Percentiles rank a stretch among this genome's conserved stretches.
Conservation (phyloP, 2,888 invertebrate species). For the Drosophila lacicola region DNA sequence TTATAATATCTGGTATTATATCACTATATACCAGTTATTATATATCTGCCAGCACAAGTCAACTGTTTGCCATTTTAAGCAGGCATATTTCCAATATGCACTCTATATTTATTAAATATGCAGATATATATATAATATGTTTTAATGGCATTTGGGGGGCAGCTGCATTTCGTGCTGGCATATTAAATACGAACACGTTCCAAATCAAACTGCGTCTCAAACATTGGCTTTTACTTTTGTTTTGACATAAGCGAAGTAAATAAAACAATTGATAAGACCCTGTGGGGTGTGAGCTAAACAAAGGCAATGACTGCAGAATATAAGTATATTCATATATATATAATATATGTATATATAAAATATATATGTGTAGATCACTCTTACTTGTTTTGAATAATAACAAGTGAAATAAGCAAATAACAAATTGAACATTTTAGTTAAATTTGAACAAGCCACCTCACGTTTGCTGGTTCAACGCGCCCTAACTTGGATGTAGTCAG, state of each 20-base stretch:
- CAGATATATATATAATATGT: constrained; percentile 4
- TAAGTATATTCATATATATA: not conserved
- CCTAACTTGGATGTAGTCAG: no score
- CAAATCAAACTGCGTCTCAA: constrained; percentile 32
- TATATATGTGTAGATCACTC: not conserved
- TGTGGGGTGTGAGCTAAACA: constrained; percentile 23
- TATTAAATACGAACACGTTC: constrained; percentile 58
- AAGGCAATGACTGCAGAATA: constrained; percentile 58
- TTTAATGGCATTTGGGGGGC: constrained; percentile 34
- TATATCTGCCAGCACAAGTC: constrained; percentile 6
- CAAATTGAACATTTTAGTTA: no score
- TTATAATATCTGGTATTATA: no score
- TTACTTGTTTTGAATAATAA: no score
- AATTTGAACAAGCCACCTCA: no score
- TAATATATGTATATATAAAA: constrained; percentile 2
- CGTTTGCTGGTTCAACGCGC: no score
- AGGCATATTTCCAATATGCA: constrained; percentile 40
- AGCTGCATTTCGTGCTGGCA: constrained; percentile 45
- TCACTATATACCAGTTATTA: not conserved
- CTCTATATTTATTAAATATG: constrained; percentile 19
- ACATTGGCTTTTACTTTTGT: constrained; percentile 49
- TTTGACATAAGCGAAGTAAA: constrained; percentile 35
- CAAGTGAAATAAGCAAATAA: no score
- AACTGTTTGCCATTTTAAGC: constrained; percentile 32
- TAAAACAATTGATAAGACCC: constrained; percentile 53